Evolutionary conservation across 1,140 invertebrate genomes (phyloP).

Genomic region (Drosophila sechellia): DNA sequence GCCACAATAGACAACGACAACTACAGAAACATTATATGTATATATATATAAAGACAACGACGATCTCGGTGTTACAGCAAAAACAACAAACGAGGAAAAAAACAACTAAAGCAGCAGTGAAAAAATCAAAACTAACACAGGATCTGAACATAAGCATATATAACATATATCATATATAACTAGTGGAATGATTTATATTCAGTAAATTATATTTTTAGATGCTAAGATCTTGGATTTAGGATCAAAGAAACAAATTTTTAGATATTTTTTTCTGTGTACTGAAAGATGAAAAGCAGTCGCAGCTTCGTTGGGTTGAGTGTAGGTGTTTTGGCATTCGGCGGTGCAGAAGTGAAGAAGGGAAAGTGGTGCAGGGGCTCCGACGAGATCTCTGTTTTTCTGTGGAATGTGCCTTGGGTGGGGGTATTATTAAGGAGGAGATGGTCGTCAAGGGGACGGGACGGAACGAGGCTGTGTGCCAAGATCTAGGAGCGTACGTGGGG

Average conservation of each 20-base stretch:
- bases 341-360: slow-evolving; percentile 18
- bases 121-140: background rate
- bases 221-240: too few relatives aligned
- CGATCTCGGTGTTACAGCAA: slow-evolving; percentile 45
- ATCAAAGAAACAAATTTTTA: too few relatives aligned
- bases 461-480: background rate
- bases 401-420: slow-evolving; percentile 63
- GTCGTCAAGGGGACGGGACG: background rate
- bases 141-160: too few relatives aligned
- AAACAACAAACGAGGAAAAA: slow-evolving; percentile 24
- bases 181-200: background rate
- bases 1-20: slow-evolving; percentile 68
- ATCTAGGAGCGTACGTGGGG: slow-evolving; percentile 71
- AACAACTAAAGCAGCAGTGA: slow-evolving; percentile 10
- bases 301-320: slow-evolving; percentile 60
- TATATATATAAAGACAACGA: slow-evolving; percentile 29
- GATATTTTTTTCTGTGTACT: slow-evolving; percentile 6
- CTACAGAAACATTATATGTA: slow-evolving; percentile 3
- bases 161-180: background rate
- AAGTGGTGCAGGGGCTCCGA: slow-evolving; percentile 19
- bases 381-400: slow-evolving; percentile 37
- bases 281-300: slow-evolving; percentile 42
- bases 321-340: slow-evolving; percentile 77
- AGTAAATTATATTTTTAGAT: too few relatives aligned
- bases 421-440: slow-evolving; percentile 12